These are phyloP conservation scores for Penaeus indicus DNA, from an alignment of 1,140 invertebrate species.

Conservation along the genomic window DNA sequence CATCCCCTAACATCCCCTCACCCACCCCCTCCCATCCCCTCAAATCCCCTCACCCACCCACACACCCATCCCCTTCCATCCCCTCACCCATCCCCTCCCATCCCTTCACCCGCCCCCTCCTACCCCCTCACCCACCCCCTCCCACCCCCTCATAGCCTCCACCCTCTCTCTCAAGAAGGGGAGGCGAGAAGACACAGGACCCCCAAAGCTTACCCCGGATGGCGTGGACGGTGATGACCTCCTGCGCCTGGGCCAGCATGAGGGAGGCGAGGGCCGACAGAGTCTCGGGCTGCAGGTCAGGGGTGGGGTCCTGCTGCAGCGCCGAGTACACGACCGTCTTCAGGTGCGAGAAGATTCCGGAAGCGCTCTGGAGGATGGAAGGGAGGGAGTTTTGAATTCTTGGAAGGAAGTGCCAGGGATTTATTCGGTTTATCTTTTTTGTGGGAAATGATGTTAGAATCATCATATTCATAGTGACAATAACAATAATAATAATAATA, in stretches of 20 bases:
- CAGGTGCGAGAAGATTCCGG: slow-evolving; percentile 91
- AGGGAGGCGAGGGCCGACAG: slow-evolving; percentile 85
- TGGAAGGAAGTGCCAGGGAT: background rate
- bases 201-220: slow-evolving; percentile 82
- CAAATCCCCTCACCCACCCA: too few species aligned
- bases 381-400: background rate
- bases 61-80: too few species aligned
- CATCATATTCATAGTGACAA: background rate
- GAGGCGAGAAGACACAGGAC: background rate
- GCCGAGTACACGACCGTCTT: slow-evolving; percentile 87
- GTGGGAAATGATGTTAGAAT: slow-evolving; percentile 57
- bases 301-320: slow-evolving; percentile 94
- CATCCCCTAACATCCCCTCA: too few species aligned
- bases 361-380: slow-evolving; percentile 80
- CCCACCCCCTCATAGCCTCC: too few species aligned
- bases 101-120: too few species aligned
- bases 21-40: too few species aligned
- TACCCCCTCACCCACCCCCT: too few species aligned
- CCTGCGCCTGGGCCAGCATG: slow-evolving; percentile 98
- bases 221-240: slow-evolving; percentile 95
- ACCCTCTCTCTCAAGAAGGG: background rate
- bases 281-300: slow-evolving; percentile 94
- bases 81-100: too few species aligned
- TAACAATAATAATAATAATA: too few species aligned
- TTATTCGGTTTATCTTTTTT: background rate